Base-by-base conservation (phyloP, 2,888 invertebrate genomes). In the Stegophylla sp. region DNA sequence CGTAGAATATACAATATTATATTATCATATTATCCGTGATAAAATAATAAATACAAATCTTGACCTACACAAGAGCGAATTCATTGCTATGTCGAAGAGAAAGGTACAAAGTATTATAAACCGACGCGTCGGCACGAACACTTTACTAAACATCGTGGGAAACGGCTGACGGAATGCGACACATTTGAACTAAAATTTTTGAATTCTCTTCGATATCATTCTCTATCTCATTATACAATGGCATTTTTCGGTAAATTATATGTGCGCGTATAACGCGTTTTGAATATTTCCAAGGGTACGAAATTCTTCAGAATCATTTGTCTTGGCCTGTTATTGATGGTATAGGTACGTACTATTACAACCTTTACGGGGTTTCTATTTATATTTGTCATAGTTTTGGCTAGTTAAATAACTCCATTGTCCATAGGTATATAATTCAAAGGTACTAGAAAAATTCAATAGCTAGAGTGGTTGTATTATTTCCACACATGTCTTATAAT, bases 21-120 rank as follows among this genome's bases (percentile, higher is more conserved):
- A 72, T 72, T 56, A 56, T 56, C 56, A 59, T 56, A 59, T 72
- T 56, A 56, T 43, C 56, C 23, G 41, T 51, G 43, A 72, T 72
- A 72, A 59, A 43, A 20, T 66, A 45, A 73, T 64, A 63, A 48
- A 64, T 75, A 51, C 63, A 43, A 75, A 51, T 75, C 74, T 75
- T 75, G 74, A 75, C 74, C 74, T 64, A 64, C 51, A 64, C 74
- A 75, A 75, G 64, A 64, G 64, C 51, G 51, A 75, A 75, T 75
- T 75, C 64, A 75, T 74, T 63, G 63, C 63, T 51, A 64, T 64
- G 23, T 13, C 10, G 61, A 75, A 75, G 74, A 64, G 74, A 75
- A 75, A 75, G 74, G 74, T 75, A 48, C 48, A 63, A 63, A 74
- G 48, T 26, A 64, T n/a, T n/a, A n/a, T n/a, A n/a, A n/a, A n/a